Evolutionary conservation across 2,888 invertebrate species (phyloP).

Genomic region (Pristionchus fissidentatus): DNA sequence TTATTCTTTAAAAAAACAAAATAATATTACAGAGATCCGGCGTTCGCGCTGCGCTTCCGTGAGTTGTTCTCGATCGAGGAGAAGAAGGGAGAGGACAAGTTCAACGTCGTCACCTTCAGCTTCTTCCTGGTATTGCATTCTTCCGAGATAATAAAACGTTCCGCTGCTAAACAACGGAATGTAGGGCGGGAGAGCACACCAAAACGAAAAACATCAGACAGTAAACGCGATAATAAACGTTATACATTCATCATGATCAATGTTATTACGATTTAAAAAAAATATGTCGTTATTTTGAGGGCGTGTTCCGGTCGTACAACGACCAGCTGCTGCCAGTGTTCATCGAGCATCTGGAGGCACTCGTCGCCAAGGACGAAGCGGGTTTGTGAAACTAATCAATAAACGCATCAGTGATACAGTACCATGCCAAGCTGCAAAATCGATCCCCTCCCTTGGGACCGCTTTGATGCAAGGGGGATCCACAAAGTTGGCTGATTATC

Average conservation of each 20-base stretch:
- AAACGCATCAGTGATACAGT: too few species aligned
- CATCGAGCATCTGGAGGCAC: slow-evolving; percentile 81
- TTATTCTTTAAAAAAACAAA: too few species aligned
- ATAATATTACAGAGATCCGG: slow-evolving; percentile 45
- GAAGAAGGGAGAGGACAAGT: slow-evolving; percentile 88
- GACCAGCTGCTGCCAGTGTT: slow-evolving; percentile 82
- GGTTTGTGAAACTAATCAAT: not conserved
- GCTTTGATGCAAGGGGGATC: too few species aligned
- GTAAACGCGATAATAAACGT: too few species aligned
- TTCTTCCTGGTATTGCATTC: slow-evolving; percentile 89
- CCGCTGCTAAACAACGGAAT: too few species aligned
- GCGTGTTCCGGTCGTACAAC: slow-evolving; percentile 86
- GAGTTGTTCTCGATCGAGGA: slow-evolving; percentile 78
- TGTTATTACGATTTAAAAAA: not conserved
- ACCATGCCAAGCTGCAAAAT: too few species aligned
- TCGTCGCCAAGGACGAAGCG: slow-evolving; percentile 78
- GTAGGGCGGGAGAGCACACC: too few species aligned
- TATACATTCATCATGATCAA: too few species aligned
- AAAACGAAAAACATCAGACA: too few species aligned
- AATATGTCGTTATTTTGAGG: slow-evolving; percentile 74
- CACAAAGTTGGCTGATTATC: too few species aligned
- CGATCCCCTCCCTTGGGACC: too few species aligned
- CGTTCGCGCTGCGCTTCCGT: slow-evolving; percentile 51
- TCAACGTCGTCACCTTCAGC: slow-evolving; percentile 82
- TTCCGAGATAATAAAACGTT: too few species aligned